Conservation (phyloP, 2,113 vertebrate genomes). For the Etheostoma spectabile region DNA sequence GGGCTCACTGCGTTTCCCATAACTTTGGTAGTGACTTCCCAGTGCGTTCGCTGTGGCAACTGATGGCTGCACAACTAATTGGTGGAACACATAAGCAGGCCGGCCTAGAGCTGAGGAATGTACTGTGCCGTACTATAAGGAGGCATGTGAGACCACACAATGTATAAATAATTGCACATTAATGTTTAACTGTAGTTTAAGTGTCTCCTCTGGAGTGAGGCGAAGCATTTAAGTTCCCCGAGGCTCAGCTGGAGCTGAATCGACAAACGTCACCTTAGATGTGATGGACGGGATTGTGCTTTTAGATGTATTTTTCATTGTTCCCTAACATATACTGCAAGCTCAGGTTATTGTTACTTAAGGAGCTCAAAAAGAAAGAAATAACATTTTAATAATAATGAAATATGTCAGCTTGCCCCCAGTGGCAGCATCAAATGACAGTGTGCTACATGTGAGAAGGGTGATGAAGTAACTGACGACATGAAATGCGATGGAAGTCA, state of each 20-base stretch:
- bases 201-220: conserved; percentile 42
- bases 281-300: conserved; percentile 33
- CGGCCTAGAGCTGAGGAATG: background rate
- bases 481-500: conserved; percentile 7
- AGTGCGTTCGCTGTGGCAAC: conserved; percentile 25
- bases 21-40: conserved; percentile 57
- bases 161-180: conserved; percentile 67
- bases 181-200: conserved; percentile 70
- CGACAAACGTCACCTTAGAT: conserved; percentile 34
- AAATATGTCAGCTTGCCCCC: no score
- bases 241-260: conserved; percentile 25
- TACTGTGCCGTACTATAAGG: conserved; percentile 9
- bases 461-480: background rate
- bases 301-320: conserved; percentile 20
- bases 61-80: conserved; percentile 46
- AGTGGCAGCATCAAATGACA: background rate
- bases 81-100: conserved; percentile 32
- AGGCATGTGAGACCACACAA: conserved; percentile 53
- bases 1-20: conserved; percentile 53
- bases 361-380: background rate
- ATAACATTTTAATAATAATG: background rate
- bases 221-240: conserved; percentile 36
- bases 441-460: background rate
- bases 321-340: conserved; percentile 5
- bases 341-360: conserved; percentile 28